Percentiles rank a stretch among this genome's conserved stretches.
Conservation (phyloP, 2,113 vertebrate genomes). For the Gallinago jamesoni region DNA sequence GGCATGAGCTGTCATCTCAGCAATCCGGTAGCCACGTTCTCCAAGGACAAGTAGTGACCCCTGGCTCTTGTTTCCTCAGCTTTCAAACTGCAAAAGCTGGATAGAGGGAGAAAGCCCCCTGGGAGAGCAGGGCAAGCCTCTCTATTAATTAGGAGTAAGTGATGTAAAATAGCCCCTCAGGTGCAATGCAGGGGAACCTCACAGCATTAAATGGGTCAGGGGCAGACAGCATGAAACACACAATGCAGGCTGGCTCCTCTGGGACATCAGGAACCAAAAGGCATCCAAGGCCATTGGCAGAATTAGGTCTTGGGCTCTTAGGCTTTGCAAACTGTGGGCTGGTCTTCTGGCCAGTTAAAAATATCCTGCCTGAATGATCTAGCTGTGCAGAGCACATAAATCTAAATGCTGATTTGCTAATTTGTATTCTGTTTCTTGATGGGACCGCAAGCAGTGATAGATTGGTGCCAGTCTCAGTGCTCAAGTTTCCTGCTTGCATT, state of each 20-base stretch:
- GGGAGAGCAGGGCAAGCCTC: slow-evolving; percentile 12
- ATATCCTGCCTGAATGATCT: background rate
- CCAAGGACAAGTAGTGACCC: background rate
- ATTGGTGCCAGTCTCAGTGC: background rate
- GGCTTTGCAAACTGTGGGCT: background rate
- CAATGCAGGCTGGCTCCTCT: background rate
- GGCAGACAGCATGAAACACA: background rate
- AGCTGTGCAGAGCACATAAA: background rate
- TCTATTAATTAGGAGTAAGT: slow-evolving; percentile 58
- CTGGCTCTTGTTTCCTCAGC: background rate
- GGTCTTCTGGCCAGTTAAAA: background rate
- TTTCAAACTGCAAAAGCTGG: background rate
- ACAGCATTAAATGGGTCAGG: slow-evolving; percentile 32
- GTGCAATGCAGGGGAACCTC: slow-evolving; percentile 48
- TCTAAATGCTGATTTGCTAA: background rate
- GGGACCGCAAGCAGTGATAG: background rate
- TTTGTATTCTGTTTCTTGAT: background rate
- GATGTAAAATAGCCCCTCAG: slow-evolving; percentile 49
- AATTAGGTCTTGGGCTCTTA: background rate
- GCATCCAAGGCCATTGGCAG: background rate
- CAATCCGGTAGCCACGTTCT: background rate
- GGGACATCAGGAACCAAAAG: background rate
- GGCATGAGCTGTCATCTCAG: background rate
- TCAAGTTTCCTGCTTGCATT: background rate
- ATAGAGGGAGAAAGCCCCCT: background rate